Base-by-base conservation (phyloP, 2,113 vertebrate genomes). In the Entelurus aequoreus region DNA sequence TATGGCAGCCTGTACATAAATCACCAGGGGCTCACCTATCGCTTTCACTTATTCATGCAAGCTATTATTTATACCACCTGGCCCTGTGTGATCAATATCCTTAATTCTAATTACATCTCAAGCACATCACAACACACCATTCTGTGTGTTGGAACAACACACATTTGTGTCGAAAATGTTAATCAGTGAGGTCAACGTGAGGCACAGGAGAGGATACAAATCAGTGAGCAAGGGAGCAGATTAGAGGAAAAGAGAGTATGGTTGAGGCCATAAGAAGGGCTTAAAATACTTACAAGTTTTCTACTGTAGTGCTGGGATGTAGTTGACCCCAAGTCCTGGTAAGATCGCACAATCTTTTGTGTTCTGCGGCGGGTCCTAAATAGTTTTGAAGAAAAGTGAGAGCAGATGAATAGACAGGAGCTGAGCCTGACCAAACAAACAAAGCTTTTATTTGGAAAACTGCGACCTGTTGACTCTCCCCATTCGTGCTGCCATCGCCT, bases 101-200 rank as follows among this genome's bases (percentile, higher is more conserved):
- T 84, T 90, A 88, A 92, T 90, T 92, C 87, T 87, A 91, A 91
- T 91, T 92, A 88, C 85, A 84, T 84, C 88, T 87, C 81, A 83
- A 80, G 86, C 76, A 75, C 79, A 86, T 76, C 28, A 28, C 28
- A 28, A 28, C 28, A 28, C 28, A 67, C 84, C 74, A 78, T 78
- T 83, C 75, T 40, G 78, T 78, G 86, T 88, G 81, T 85, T 83
- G 77, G 71, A 88, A 87, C 88, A 87, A 87, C 86, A 72, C 38
- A 50, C 74, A 80, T 87, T 90, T 88, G 56, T 65, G 78, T 86
- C 58, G 48, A 84, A 90, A 90, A 89, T 88, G 88, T 86, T 90
- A 86, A 88, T 90, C 84, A 89, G 85, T 37, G 1, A 69, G 59
- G 65, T 74, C 70, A 54, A 48, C 16, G 1, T 36, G 53, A 78